Conservation (phyloP, 2,888 invertebrate genomes). For the Mimas tiliae region DNA sequence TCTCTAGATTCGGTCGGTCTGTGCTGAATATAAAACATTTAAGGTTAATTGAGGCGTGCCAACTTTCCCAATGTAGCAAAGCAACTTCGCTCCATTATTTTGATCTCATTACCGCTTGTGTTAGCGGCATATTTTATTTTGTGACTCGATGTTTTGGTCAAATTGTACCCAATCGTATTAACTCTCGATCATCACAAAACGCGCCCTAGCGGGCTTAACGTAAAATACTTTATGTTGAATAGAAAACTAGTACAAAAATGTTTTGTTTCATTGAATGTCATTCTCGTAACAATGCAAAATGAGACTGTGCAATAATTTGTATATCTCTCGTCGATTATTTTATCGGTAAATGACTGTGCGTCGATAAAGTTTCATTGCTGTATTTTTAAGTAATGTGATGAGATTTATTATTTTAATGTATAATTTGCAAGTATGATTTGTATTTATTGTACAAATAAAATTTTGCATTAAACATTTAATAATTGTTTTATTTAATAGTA, state of each 20-base stretch:
- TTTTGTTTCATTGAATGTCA: conserved; percentile 40
- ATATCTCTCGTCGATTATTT: conserved; percentile 47
- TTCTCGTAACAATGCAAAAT: conserved; percentile 51
- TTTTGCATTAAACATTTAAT: conserved; percentile 67
- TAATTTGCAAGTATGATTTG: conserved; percentile 82
- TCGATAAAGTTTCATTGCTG: conserved; percentile 56
- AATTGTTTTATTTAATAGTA: conserved; percentile 39
- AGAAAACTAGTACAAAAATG: conserved; percentile 71
- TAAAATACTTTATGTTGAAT: conserved; percentile 64
- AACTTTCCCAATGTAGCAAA: conserved; percentile 61
- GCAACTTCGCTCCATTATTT: conserved; percentile 50
- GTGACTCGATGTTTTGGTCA: conserved; percentile 29
- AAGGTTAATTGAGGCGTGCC: conserved; percentile 25
- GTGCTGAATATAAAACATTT: background rate
- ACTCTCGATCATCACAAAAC: conserved; percentile 58
- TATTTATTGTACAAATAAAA: conserved; percentile 85
- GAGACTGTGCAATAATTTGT: conserved; percentile 68
- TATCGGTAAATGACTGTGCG: conserved; percentile 49
- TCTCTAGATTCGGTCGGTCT: background rate
- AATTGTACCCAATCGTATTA: conserved; percentile 21
- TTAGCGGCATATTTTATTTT: conserved; percentile 23
- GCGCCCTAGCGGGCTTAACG: conserved; percentile 44
- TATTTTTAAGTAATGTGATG: conserved; percentile 71
- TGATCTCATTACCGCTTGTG: conserved; percentile 67
- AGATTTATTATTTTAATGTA: conserved; percentile 76